These are phyloP conservation scores for Pseudomyrmex pallidus DNA, from an alignment of 1,140 invertebrate species.

Conservation along the genomic window DNA sequence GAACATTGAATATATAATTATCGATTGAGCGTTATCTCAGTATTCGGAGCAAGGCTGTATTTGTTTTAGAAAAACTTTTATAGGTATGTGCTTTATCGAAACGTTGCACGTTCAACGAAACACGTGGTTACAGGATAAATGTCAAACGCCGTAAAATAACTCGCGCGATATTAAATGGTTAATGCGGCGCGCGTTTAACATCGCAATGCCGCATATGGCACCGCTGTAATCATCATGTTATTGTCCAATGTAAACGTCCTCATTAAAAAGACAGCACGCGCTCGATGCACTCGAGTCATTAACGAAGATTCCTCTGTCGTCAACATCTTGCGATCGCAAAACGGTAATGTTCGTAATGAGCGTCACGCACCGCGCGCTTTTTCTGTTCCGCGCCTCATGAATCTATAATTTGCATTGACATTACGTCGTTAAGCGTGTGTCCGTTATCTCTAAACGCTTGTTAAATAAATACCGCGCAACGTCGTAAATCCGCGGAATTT, in stretches of 20 bases:
- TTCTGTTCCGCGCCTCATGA: background rate
- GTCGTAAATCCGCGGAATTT: background rate
- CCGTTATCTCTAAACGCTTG: background rate
- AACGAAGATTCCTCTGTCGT: slow-evolving; percentile 3
- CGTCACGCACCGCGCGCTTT: slow-evolving; percentile 5
- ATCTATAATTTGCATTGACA: slow-evolving; percentile 37
- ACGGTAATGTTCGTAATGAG: slow-evolving; percentile 31
- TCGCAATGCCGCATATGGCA: slow-evolving; percentile 43
- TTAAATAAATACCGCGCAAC: background rate
- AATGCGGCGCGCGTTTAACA: slow-evolving; percentile 15
- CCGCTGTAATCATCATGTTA: slow-evolving; percentile 54
- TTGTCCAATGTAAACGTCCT: slow-evolving; percentile 55
- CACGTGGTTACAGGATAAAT: slow-evolving; percentile 31
- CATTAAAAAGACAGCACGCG: slow-evolving; percentile 35
- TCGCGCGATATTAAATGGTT: slow-evolving; percentile 39
- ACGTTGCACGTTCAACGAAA: background rate
- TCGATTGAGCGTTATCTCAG: background rate
- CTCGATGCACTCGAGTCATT: slow-evolving; percentile 10
- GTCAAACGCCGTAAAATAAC: slow-evolving; percentile 35
- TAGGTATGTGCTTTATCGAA: background rate
- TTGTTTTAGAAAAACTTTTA: background rate
- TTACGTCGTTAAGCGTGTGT: background rate
- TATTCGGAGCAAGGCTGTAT: slow-evolving; percentile 21
- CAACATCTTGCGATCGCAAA: slow-evolving; percentile 1
- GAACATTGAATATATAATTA: background rate